Conservation (phyloP, 2,797 vertebrate species). For the Lutjanus campechanus region DNA sequence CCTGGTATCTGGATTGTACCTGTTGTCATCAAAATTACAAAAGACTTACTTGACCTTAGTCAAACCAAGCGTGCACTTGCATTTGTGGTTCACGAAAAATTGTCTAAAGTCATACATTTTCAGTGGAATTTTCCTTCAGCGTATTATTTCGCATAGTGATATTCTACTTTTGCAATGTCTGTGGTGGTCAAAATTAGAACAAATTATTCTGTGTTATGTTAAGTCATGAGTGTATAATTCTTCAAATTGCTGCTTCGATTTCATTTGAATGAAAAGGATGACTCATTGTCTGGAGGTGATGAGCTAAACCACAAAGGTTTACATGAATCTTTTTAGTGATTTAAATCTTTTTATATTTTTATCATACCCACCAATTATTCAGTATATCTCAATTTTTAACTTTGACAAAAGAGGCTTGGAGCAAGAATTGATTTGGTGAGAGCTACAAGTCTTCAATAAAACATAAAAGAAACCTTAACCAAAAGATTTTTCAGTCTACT, state of each 20-base stretch:
- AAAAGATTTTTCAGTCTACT: not conserved
- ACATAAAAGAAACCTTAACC: not conserved
- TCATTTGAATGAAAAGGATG: not conserved
- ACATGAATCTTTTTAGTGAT: not conserved
- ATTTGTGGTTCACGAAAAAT: too few relatives aligned
- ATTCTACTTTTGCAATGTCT: too few relatives aligned
- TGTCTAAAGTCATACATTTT: too few relatives aligned
- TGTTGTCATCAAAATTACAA: too few relatives aligned
- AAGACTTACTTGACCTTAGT: too few relatives aligned
- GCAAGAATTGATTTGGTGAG: too few relatives aligned
- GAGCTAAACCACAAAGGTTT: not conserved
- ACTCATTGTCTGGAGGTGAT: not conserved
- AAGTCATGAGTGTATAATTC: not conserved
- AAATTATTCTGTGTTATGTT: not conserved
- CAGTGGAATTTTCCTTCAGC: too few relatives aligned
- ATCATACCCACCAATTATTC: not conserved
- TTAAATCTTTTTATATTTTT: not conserved
- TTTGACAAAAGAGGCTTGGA: not conserved
- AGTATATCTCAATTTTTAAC: conserved; percentile 4
- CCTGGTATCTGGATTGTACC: too few relatives aligned
- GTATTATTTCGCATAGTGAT: too few relatives aligned
- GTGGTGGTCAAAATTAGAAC: too few relatives aligned
- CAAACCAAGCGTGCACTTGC: too few relatives aligned
- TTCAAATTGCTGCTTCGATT: not conserved
- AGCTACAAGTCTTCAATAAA: conserved; percentile 2